Base-by-base conservation (phyloP, 1,140 invertebrate genomes). In the Mamestra configurata region DNA sequence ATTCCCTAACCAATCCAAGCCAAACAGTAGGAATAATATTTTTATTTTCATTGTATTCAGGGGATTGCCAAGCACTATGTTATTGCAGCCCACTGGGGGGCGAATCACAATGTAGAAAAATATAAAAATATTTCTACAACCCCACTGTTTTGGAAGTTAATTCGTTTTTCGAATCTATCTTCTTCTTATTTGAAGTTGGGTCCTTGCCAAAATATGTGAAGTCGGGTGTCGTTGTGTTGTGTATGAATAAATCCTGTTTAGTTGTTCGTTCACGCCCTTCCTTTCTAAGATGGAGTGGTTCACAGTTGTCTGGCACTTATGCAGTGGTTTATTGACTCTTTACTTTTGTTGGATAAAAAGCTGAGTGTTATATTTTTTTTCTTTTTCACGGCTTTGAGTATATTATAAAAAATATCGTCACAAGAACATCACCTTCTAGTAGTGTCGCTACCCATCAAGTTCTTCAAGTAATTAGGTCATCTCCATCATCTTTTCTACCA, bases 1-100 rank as follows among this genome's bases (percentile, higher is more conserved):
- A 31, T 76, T 85, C 37, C 55, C 15, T 71, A 84, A 77, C 80
- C 55, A 80, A 79, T 77, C 72, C 64, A 31, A 31, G 27, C 27
- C 27, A 78, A 82, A 82, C 77, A 70, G 72, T 81, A 79, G 77
- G 70, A 51, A 77, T 79, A 81, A 88, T 86, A 88, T 89, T 84
- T 87, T 85, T 90, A 88, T 88, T 87, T 86, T 80, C 73, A 80
- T 80, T 79, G 76, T 82, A 79, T 79, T 82, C 84, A 81, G 82
- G 82, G 71, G 79, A 79, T 86, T 89, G 87, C 87, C 89, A 89
- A 88, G 82, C 81, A 80, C 79, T 79, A 83, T 86, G 88, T 90
- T 91, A 89, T 88, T 85, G 83, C 84, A 85, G 66, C 79, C 53
- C 87, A 81, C 71, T 76, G 75, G 87, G 88, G 86, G 84, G 80